A percentile compares a stretch with the other conserved stretches of the same genome.
These are phyloP conservation scores for Potorous gilbertii DNA, from an alignment of 2,797 vertebrate genomes.

Conservation along the genomic window DNA sequence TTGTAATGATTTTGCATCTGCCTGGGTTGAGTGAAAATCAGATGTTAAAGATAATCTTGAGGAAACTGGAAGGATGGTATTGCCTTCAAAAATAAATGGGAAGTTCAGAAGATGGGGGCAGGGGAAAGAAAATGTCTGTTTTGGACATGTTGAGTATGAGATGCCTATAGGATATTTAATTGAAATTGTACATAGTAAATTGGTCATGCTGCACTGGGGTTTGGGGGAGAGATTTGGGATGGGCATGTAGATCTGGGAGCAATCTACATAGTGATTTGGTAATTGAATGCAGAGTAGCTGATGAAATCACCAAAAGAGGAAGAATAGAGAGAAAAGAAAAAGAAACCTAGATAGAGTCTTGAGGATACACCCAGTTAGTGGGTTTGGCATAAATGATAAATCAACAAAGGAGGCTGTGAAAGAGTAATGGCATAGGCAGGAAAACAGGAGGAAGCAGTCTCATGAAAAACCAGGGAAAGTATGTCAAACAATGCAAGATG, in stretches of 20 bases:
- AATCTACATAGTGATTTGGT: neutral
- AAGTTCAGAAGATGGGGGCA: neutral
- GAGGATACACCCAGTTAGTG: neutral
- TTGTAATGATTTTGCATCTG: neutral
- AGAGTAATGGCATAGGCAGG: neutral
- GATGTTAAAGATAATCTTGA: neutral
- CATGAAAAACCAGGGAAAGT: neutral
- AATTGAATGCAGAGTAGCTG: neutral
- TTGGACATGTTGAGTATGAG: neutral
- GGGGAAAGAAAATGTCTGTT: neutral
- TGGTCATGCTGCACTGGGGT: neutral
- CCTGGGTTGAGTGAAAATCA: neutral
- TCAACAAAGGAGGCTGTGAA: neutral
- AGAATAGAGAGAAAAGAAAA: neutral
- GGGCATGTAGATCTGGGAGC: neutral
- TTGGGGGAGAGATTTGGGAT: neutral
- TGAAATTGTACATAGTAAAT: neutral
- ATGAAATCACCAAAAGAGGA: neutral
- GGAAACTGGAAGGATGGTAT: neutral
- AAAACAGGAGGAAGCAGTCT: neutral
- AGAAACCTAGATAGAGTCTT: neutral
- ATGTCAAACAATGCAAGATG: neutral
- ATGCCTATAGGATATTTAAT: neutral
- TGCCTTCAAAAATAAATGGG: neutral
- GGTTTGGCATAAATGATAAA: neutral